Conservation (phyloP, 2,113 vertebrate genomes). For the Heliornis fulica region DNA sequence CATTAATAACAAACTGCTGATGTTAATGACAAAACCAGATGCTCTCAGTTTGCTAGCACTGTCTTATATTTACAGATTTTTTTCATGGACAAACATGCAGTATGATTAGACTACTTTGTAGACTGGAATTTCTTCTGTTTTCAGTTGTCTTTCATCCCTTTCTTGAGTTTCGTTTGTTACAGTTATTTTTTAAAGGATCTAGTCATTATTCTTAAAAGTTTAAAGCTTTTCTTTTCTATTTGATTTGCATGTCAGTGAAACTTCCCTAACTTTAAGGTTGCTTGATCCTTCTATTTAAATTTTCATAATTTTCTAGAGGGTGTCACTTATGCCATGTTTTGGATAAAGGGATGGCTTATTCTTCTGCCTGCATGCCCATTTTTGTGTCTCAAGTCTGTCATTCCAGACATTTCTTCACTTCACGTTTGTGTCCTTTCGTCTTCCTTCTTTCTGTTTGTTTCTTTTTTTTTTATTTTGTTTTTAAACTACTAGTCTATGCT, state of each 20-base stretch:
- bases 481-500: constrained; percentile 84
- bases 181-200: not conserved
- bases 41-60: not conserved
- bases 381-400: constrained; percentile 65
- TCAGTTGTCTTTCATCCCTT: not conserved
- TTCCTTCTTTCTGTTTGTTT: constrained; percentile 73
- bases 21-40: not conserved
- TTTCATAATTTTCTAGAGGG: not conserved
- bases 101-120: not conserved
- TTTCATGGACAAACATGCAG: not conserved
- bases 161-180: not conserved
- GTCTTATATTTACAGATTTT: not conserved
- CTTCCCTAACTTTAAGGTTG: not conserved
- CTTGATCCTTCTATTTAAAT: not conserved
- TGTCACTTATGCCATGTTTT: not conserved
- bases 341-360: not conserved
- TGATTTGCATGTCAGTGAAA: not conserved
- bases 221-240: not conserved
- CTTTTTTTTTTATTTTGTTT: constrained; percentile 61
- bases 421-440: constrained; percentile 73
- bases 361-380: constrained; percentile 52
- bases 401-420: constrained; percentile 74
- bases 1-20: not conserved
- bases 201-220: not conserved
- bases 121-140: not conserved